Conservation (phyloP, 2,797 vertebrate species). For the Catostomus latipinnis region DNA sequence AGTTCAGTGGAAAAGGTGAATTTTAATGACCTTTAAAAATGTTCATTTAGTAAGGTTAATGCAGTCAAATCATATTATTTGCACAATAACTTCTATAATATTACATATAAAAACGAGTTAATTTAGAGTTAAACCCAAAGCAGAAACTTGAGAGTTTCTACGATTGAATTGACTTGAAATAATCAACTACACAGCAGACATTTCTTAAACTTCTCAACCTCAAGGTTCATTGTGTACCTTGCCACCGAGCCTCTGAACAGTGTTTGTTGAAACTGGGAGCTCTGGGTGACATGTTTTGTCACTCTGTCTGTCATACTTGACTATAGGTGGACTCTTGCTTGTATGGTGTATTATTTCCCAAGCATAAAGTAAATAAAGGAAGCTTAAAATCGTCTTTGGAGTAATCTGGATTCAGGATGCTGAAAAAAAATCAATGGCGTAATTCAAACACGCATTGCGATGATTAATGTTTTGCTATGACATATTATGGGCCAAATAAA, state of each 20-base stretch:
- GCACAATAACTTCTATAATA: too few species aligned
- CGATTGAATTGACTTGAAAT: too few species aligned
- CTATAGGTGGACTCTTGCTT: conserved; percentile 26
- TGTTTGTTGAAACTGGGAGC: conserved; percentile 54
- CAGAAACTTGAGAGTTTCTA: not conserved
- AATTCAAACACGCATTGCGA: conserved; percentile 53
- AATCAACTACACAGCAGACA: too few species aligned
- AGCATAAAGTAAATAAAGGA: conserved; percentile 62
- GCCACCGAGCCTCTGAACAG: conserved; percentile 36
- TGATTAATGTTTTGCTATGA: conserved; percentile 55
- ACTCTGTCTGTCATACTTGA: conserved; percentile 47
- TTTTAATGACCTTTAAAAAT: too few species aligned
- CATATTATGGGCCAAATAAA: conserved; percentile 39
- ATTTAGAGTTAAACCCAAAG: not conserved
- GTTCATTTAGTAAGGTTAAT: too few species aligned
- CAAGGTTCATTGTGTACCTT: conserved; percentile 40
- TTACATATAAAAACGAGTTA: not conserved
- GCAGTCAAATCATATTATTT: too few species aligned
- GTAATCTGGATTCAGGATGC: conserved; percentile 70
- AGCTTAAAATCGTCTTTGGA: conserved; percentile 50
- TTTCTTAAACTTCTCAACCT: too few species aligned
- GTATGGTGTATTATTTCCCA: conserved; percentile 53
- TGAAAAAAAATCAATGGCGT: conserved; percentile 29
- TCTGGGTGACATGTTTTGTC: conserved; percentile 42
- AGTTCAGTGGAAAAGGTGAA: not conserved